Evolutionary conservation across 2,888 invertebrate genomes (phyloP), one percentile per base, ranked within the genome.

Genomic region (Habrosyne pyritoides): DNA sequence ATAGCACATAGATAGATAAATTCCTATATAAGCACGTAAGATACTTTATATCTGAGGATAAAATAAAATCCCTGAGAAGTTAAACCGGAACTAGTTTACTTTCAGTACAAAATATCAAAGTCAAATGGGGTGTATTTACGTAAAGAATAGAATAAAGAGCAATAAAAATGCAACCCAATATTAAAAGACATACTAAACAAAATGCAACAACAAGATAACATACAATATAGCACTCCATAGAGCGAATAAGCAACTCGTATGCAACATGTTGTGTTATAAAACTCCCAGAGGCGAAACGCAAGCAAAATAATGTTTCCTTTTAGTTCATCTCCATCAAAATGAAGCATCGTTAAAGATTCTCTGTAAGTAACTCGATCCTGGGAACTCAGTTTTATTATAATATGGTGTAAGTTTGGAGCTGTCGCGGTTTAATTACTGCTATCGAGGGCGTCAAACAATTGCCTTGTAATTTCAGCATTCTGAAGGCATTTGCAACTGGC

Each of bases 271-370:
- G 14, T 28, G 28, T 21, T 50, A 26, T 14, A 8, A 50, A 50
- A 50, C 28, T n/a, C 10, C 28, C 28, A 1, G 18, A 28, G 50
- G 10, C 28, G 21, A 28, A 18, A 50, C 18, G 50, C n/a, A 50
- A 30, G 50, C 26, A 2, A 49, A 49, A 14, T 49, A 28, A 28
- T 14, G 28, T 50, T 49, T 28, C 47, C 18, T 42, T 28, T 28
- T 21, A 50, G 62, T 60, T 49, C 51, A 52, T 68, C 65, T 60
- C 63, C 67, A 64, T 67, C 52, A 64, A 61, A 71, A 72, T 59
- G 63, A 69, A 60, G 61, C 66, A 62, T 70, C 67, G 67, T 75
- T 73, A 70, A 78, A 77, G 71, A 77, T 75, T 74, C 57, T 62
- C 57, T 53, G 67, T 69, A 64, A 72, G 74, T 69, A 73, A 77